Conservation (phyloP, 1,140 invertebrate species). For the Drosophila biarmipes region DNA sequence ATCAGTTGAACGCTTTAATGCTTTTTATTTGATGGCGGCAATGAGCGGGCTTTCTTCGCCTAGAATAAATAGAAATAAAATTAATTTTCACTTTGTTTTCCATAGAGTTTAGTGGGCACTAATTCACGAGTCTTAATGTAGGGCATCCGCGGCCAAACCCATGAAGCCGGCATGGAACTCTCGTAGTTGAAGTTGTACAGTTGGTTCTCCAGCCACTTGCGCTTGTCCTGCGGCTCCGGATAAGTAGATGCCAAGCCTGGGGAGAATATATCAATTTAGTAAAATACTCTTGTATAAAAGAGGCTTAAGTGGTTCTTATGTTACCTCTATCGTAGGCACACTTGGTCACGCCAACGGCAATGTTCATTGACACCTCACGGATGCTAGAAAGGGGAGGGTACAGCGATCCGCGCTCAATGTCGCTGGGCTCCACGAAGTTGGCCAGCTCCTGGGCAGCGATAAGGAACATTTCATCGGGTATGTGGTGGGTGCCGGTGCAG, state of each 20-base stretch:
- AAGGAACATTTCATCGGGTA: constrained; percentile 95
- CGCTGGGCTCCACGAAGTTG: constrained; percentile 91
- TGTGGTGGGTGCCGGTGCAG: constrained; percentile 93
- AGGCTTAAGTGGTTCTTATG: not conserved
- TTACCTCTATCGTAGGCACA: constrained; percentile 94
- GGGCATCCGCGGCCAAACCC: constrained; percentile 87
- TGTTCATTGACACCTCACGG: constrained; percentile 94
- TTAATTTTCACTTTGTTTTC: constrained; percentile 77
- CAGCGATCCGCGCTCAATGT: constrained; percentile 94
- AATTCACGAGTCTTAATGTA: constrained; percentile 84
- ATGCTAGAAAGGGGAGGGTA: constrained; percentile 97
- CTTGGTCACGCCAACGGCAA: constrained; percentile 94
- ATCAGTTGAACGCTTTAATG: constrained; percentile 53
- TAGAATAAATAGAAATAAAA: constrained; percentile 60
- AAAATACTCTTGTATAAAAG: not conserved
- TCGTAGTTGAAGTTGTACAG: constrained; percentile 93
- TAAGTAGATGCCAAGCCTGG: constrained; percentile 93
- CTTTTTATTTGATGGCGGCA: constrained; percentile 80
- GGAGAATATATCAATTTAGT: not conserved
- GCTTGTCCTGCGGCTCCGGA: constrained; percentile 92
- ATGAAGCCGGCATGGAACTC: constrained; percentile 90
- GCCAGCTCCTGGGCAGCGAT: constrained; percentile 94
- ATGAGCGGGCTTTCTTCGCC: constrained; percentile 80
- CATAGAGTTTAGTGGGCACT: constrained; percentile 80
- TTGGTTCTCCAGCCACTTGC: constrained; percentile 89